Evolutionary conservation across 2,797 vertebrate genomes (phyloP).

Genomic region (Botia kubotai): DNA sequence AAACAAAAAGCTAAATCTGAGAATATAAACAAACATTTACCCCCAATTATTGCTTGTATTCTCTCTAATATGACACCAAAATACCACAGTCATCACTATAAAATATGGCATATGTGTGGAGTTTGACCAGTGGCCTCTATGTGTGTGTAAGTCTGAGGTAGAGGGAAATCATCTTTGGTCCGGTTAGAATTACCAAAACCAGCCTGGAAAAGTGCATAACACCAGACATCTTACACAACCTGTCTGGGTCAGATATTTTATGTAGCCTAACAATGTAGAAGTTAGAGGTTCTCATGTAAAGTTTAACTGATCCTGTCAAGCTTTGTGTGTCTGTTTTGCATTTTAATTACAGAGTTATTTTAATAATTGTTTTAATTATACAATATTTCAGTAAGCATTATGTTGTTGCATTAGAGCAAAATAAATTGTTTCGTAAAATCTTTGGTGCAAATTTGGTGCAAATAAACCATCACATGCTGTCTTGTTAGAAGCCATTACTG

Average conservation of each 20-base stretch:
- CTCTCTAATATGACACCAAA: no score
- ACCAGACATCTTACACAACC: constrained; percentile 3
- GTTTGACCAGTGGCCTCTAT: constrained; percentile 75
- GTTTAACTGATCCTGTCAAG: not conserved
- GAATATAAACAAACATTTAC: no score
- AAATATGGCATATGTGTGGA: constrained; percentile 41
- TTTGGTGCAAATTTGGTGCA: not conserved
- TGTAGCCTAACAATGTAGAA: not conserved
- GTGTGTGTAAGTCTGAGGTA: constrained; percentile 31
- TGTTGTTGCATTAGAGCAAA: no score
- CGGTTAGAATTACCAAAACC: constrained; percentile 2
- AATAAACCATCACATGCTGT: not conserved
- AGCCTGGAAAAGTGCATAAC: constrained; percentile 2
- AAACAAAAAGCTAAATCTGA: no score
- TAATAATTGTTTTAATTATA: no score
- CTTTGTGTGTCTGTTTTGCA: no score
- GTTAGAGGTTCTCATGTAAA: not conserved
- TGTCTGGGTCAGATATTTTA: not conserved
- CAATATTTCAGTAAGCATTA: not conserved
- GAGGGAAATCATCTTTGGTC: constrained; percentile 20
- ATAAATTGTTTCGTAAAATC: not conserved
- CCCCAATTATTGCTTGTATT: no score
- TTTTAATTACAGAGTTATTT: no score
- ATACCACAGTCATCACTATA: no score
- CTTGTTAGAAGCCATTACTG: not conserved